Base-by-base conservation (phyloP, 92 coral and sea anemone species). In the Isaurus tuberculatus region DNA sequence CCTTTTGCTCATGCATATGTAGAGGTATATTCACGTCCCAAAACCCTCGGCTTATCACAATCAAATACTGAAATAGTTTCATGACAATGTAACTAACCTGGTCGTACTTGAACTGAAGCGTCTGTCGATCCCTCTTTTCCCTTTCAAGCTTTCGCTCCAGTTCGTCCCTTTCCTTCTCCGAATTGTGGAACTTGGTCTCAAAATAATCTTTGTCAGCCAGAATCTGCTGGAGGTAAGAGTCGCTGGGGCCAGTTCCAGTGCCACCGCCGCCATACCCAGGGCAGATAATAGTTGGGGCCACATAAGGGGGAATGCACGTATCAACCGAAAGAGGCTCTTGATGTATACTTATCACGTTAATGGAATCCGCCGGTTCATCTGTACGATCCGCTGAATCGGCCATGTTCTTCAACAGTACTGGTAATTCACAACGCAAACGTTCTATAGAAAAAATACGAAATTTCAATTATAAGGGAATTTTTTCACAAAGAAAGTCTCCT, bases 131-230 rank as follows among this genome's bases (percentile, higher is more conserved):
- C 33, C 92, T 79, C 69, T 87, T 86, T 66, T 95, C 98, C 31
- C 94, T 80, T 43, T 91, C 95, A 68, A 85, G 90, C 81, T 86
- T 86, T 27, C 88, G 75, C 70, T 89, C 92, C 26, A 90, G 80
- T 19, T 95, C 95, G 40, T 93, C 94, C 71, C 90, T 89, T 20
- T 95, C 98, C 49, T 71, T 88, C 44, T 71, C 71, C 61, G 93
- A 81, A 86, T 95, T 91, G 25, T 55, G 51, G 46, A 88, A 83
- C 15, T 90, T 87, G 19, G 64, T 51, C 37, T 93, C 90, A 73
- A 79, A 70, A 55, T 73, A 85, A 63, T 81, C 87, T 16, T 63
- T 14, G 23, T 84, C 91, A 29, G 81, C 61, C 49, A 70, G 85
- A 7, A 60, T 33, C 28, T 69, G 88, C 36, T 67, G 67, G 16